These are phyloP conservation scores for Ochotona princeps DNA, from an alignment of 2,113 vertebrate species.

Conservation along the genomic window DNA sequence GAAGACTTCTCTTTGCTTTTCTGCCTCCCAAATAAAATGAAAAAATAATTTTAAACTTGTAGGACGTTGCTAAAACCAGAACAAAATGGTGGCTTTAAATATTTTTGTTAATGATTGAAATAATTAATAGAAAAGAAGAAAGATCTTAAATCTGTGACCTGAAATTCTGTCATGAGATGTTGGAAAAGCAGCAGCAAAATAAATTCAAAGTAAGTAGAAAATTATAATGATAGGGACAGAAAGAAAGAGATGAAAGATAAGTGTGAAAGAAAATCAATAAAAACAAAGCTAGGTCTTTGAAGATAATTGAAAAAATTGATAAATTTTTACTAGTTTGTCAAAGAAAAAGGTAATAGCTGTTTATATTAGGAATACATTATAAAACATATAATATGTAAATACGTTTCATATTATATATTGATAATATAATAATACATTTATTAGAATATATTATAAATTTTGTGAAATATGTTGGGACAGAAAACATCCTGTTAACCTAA, in stretches of 20 bases:
- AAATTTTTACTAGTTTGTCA: constrained; percentile 7
- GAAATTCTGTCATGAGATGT: constrained; percentile 23
- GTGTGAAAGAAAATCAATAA: constrained; percentile 35
- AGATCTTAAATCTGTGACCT: background rate
- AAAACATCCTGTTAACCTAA: background rate
- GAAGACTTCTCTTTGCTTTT: too few species aligned
- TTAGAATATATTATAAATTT: too few species aligned
- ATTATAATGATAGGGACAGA: background rate
- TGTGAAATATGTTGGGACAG: too few species aligned
- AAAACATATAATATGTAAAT: too few species aligned
- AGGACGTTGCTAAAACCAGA: background rate
- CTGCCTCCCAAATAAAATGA: too few species aligned
- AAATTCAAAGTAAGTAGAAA: constrained; percentile 41
- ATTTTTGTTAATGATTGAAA: constrained; percentile 31
- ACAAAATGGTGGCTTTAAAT: constrained; percentile 41
- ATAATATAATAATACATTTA: too few species aligned
- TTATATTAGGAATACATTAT: background rate
- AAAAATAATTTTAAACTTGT: background rate
- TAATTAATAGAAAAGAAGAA: constrained; percentile 43
- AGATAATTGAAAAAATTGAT: constrained; percentile 24
- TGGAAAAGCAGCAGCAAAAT: constrained; percentile 17
- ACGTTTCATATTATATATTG: too few species aligned
- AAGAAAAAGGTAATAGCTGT: background rate
- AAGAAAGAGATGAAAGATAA: constrained; percentile 35
- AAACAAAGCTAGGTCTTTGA: constrained; percentile 27